phyloP scores from a whole-genome alignment of 2,113 vertebrate genomes.

The Serilophus lunatus region DNA sequence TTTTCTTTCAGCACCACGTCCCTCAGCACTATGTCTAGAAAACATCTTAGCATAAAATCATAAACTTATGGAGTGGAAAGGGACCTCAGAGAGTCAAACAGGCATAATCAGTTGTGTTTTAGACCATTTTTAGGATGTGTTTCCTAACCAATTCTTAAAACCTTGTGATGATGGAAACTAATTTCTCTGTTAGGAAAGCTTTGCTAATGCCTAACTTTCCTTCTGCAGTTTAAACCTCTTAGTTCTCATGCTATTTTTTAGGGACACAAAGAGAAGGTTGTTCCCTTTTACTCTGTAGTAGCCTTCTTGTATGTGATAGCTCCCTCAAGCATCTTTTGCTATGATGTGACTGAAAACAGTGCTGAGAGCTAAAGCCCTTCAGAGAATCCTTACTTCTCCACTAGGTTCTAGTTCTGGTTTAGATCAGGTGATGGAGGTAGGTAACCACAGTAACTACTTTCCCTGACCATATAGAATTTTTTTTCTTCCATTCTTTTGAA shows the following conservation, averaged over 20 bases:
- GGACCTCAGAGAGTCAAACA: background rate
- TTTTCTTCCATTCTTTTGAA: background rate
- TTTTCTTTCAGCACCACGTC: background rate
- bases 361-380: background rate
- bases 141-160: background rate
- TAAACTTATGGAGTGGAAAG: background rate
- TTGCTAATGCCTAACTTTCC: background rate
- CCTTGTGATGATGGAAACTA: background rate
- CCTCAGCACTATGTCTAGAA: background rate
- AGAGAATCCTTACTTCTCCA: background rate
- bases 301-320: background rate
- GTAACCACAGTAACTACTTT: background rate
- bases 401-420: background rate
- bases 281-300: background rate
- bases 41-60: background rate
- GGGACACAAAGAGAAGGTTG: background rate
- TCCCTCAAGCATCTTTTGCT: background rate
- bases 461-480: background rate
- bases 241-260: background rate
- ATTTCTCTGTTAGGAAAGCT: background rate
- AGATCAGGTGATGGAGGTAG: background rate
- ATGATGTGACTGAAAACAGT: background rate
- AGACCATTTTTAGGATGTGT: background rate
- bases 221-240: background rate
- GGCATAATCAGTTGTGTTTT: background rate